A percentile compares a stretch with the other conserved stretches of the same genome.
Conservation (phyloP, 2,888 invertebrate species). For the Scelioninae gen. 2 region DNA sequence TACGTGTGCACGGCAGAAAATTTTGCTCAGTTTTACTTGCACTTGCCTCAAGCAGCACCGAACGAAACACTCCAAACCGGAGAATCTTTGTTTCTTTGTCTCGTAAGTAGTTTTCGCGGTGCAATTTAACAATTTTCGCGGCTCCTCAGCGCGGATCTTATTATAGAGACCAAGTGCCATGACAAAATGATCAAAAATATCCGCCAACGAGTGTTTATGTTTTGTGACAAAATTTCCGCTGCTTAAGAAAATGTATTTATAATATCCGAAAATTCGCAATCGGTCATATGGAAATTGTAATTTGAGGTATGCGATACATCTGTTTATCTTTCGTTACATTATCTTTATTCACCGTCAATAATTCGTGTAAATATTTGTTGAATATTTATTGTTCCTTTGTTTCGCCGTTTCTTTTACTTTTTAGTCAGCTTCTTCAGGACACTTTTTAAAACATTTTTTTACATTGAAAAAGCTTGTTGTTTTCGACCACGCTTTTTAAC, state of each 20-base stretch:
- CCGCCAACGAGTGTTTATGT: conserved; percentile 4
- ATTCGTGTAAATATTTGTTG: too few species aligned
- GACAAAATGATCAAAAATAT: conserved; percentile 39
- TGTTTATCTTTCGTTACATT: too few species aligned
- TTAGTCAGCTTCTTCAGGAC: too few species aligned
- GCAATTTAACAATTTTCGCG: conserved; percentile 8
- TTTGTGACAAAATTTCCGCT: conserved; percentile 2
- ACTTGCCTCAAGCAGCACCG: conserved; percentile 23
- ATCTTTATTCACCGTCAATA: too few species aligned
- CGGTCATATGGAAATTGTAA: not conserved
- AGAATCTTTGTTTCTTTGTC: conserved; percentile 30
- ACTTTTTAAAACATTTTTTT: too few species aligned
- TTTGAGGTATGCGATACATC: not conserved
- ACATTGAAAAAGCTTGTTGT: too few species aligned
- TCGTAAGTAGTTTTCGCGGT: conserved; percentile 17
- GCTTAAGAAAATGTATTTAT: not conserved
- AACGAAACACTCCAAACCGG: not conserved
- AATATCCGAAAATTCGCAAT: not conserved
- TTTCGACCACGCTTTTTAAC: too few species aligned
- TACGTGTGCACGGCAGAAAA: conserved; percentile 39
- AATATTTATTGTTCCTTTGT: too few species aligned
- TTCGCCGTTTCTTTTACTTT: too few species aligned
- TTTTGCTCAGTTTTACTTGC: conserved; percentile 41
- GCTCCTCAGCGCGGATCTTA: conserved; percentile 20
- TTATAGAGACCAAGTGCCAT: conserved; percentile 22